Evolutionary conservation across 1,140 invertebrate genomes (phyloP), one percentile per base, ranked within the genome.

Genomic region (Steinernema khuongi): DNA sequence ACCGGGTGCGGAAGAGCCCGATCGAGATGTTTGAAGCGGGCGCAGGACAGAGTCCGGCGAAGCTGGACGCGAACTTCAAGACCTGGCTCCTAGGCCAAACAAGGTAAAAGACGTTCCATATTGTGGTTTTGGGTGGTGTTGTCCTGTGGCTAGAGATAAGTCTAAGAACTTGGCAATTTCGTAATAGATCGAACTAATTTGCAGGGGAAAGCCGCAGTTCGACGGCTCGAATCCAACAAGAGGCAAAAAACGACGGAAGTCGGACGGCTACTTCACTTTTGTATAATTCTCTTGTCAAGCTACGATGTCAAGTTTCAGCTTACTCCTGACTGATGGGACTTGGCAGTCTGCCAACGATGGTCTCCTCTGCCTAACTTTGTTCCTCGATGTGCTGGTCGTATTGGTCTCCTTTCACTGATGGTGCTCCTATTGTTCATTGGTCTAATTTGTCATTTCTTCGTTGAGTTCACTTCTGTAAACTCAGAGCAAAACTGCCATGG

Each of bases 1-100:
- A 83, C 67, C 74, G 83, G 11, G 76, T 79, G 31, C 74, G 78
- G 70, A 78, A 78, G 74, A 77, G 74, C 70, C 83, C 83, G 22
- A 84, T 84, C 74, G 83, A 84, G 73, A 84, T 84, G 83, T 84
- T 84, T 71, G 83, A 84, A 70, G 83, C 84, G 33, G 83, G 83
- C 26, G 84, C 84, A n/a, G 75, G 66, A 67, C 83, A 85, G 72
- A 80, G 77, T 28, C 84, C 83, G 11, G 79, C 79, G 11, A 84
- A 84, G 72, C 60, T 84, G 44, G 84, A 84, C 43, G 82, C 82
- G 2, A 85, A 83, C 69, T 84, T 84, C 74, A 84, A 84, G 74
- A 81, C 79, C 28, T 84, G 83, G 83, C 79, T 84, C 17, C 71
- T 84, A 30, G 82, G 84, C 18, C 83, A 84, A 71, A 77, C 81